A percentile compares a stretch with the other conserved stretches of the same genome.
Conservation (phyloP, 2,888 invertebrate genomes). For the Andrena praecox region DNA sequence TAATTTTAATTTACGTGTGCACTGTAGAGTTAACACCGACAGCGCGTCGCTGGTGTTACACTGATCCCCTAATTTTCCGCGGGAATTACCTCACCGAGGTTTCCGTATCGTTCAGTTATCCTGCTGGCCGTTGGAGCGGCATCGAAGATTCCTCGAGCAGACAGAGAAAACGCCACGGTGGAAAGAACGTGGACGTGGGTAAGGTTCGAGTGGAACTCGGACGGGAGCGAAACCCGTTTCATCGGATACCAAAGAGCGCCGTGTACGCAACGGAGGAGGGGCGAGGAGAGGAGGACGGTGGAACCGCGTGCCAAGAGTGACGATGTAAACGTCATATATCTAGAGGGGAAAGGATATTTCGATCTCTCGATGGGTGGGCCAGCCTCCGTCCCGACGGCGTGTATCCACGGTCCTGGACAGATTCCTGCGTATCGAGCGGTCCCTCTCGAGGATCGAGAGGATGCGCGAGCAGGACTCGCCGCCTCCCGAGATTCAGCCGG, state of each 20-base stretch:
- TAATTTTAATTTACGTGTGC: no score
- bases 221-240: constrained; percentile 60
- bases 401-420: constrained; percentile 44
- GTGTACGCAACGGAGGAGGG: not conserved
- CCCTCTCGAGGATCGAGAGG: not conserved
- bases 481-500: constrained; percentile 19
- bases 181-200: constrained; percentile 34
- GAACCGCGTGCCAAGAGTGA: constrained; percentile 65
- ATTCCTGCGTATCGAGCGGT: constrained; percentile 45
- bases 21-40: no score
- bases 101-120: constrained; percentile 46
- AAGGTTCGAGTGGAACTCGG: constrained; percentile 28
- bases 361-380: constrained; percentile 65
- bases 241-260: constrained; percentile 43
- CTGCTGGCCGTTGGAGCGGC: constrained; percentile 2
- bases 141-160: constrained; percentile 20
- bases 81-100: constrained; percentile 7
- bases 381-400: constrained; percentile 41
- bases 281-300: constrained; percentile 11
- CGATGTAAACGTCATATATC: constrained; percentile 69
- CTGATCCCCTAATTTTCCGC: constrained; percentile 11
- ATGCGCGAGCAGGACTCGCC: not conserved
- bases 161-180: constrained; percentile 16
- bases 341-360: constrained; percentile 57
- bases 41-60: no score